These are phyloP conservation scores for Bryconaethiops microstoma DNA, from an alignment of 2,797 vertebrate genomes.

Conservation along the genomic window DNA sequence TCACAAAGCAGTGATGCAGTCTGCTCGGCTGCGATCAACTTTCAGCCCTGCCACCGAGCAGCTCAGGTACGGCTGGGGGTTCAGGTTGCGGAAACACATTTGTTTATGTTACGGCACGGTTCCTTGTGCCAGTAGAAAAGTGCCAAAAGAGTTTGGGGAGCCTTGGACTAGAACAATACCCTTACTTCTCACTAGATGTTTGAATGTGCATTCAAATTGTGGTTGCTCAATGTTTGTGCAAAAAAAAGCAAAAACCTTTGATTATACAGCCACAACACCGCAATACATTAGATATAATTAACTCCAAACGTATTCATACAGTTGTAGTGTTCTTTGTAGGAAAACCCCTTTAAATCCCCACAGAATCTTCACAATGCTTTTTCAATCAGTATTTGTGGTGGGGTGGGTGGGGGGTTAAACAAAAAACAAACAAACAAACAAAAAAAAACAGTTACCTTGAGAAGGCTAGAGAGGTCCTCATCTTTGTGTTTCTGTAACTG, in stretches of 20 bases:
- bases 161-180: too few species aligned
- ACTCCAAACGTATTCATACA: not conserved
- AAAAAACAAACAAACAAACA: not conserved
- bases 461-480: slow-evolving; percentile 96
- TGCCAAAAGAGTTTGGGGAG: too few species aligned
- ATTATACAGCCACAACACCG: not conserved
- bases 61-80: too few species aligned
- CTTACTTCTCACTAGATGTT: too few species aligned
- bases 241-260: not conserved
- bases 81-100: too few species aligned
- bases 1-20: too few species aligned
- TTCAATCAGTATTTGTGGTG: not conserved
- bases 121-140: too few species aligned
- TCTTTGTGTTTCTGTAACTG: slow-evolving; percentile 97
- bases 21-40: too few species aligned
- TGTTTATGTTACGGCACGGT: too few species aligned
- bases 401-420: not conserved
- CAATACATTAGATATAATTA: not conserved
- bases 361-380: not conserved
- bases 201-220: too few species aligned
- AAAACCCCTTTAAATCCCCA: not conserved
- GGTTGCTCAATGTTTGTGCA: too few species aligned
- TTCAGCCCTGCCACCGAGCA: too few species aligned
- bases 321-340: not conserved
- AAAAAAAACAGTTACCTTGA: slow-evolving; percentile 79